Evolutionary conservation across 23 tunicate genomes (phyloP), one percentile per base, ranked within the genome.

Genomic region (Ciona savignyi): DNA sequence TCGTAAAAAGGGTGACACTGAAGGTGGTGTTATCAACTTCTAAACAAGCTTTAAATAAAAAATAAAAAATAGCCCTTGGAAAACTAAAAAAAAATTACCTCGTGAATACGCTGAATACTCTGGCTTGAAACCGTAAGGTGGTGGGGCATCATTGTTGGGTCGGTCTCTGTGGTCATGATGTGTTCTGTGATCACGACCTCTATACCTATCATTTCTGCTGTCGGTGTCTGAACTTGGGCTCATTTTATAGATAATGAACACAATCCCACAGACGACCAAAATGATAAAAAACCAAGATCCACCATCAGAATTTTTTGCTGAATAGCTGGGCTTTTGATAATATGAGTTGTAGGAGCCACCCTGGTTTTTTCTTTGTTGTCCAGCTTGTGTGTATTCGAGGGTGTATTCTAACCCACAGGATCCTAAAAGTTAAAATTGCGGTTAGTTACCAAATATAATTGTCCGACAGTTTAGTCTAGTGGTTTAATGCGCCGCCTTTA

Each of bases 341-440:
- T 33, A 73, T 9, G 67, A 26, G 27, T 74, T 64, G 49, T 31
- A 4, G 23, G 27, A 67, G 32, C 66, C 32, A 21, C 63, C 25
- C 21, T 67, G 21, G 24, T 60, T 34, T 9, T 73, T 32, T 1
- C 77, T 77, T 25, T 67, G 24, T 60, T 77, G 60, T 21, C 99
- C 99, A 19, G 95, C 83, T 64, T 95, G 85, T 29, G 99, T 95
- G 61, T 62, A 83, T 32, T 95, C 99, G 62, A 95, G 75, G 1
- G 88, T 80, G 81, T 95, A 95, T 68, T 95, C 93, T 63, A 95
- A 67, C 1, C 99, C 99, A 81, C 96, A 95, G 21, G 96, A 88
- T 29, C 99, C 99, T 78, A 66, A 56, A 23, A 0, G n/a, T 33
- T 9, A 27, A 32, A 2, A 68, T 22, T 4, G 73, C 23, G 22